These are phyloP conservation scores for honey bee (Apis mellifera) DNA, from an alignment of 1,140 invertebrate genomes.

Conservation along the genomic window Amel_HAv3.1 CM009939.2:7008501-7009000, in stretches of 20 bases:
- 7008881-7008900: constrained; percentile 62
- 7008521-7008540: no score
- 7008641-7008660: constrained; percentile 6
- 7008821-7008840: constrained; percentile 81
- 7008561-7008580: background rate
- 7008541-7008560: no score
- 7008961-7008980: constrained; percentile 71
- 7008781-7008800: constrained; percentile 80
- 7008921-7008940: constrained; percentile 45
- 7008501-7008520: no score
- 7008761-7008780: constrained; percentile 81
- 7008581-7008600: background rate
- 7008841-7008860: constrained; percentile 81
- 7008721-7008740: constrained; percentile 79
- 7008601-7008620: background rate
- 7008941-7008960: constrained; percentile 67
- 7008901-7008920: constrained; percentile 20
- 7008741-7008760: constrained; percentile 80
- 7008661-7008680: constrained; percentile 13
- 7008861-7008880: constrained; percentile 78
- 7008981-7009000: background rate
- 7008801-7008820: constrained; percentile 80
- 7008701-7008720: constrained; percentile 74
- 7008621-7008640: constrained; percentile 21
- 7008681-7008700: constrained; percentile 62